Conservation (phyloP, 92 coral and sea anemone species). For the Actinostola sp. region DNA sequence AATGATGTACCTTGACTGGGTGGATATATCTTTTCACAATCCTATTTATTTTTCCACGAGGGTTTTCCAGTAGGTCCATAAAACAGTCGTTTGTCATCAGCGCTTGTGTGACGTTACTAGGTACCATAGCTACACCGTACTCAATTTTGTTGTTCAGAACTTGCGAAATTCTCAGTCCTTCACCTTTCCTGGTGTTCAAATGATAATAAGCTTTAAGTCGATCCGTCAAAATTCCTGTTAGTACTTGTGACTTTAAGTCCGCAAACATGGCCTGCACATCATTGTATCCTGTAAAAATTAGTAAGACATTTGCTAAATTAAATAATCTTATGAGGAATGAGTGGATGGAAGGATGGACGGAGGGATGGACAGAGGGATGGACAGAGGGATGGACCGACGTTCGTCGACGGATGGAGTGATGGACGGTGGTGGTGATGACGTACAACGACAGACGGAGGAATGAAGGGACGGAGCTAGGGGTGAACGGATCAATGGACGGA, state of each 20-base stretch:
- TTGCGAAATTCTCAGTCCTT: conserved; percentile 55
- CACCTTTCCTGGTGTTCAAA: conserved; percentile 42
- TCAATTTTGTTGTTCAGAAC: conserved; percentile 28
- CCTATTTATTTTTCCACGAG: conserved; percentile 50
- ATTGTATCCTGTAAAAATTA: conserved; percentile 40
- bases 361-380: too few relatives aligned
- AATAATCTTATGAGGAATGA: too few relatives aligned
- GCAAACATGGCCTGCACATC: conserved; percentile 52
- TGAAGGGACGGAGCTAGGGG: too few relatives aligned
- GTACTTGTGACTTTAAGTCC: conserved; percentile 37
- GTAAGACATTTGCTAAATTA: too few relatives aligned
- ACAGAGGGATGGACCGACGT: too few relatives aligned
- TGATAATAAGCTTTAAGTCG: conserved; percentile 71
- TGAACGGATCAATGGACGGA: too few relatives aligned
- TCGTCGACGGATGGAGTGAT: too few relatives aligned
- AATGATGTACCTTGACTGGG: conserved; percentile 64
- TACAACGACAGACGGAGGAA: too few relatives aligned
- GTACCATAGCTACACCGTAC: conserved; percentile 54
- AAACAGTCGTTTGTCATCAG: conserved; percentile 58
- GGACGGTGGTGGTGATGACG: too few relatives aligned
- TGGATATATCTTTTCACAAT: conserved; percentile 61
- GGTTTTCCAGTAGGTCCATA: conserved; percentile 38
- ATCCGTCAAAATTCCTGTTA: conserved; percentile 67
- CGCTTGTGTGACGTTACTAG: conserved; percentile 36
- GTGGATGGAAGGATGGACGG: not conserved